phyloP scores from a whole-genome alignment of 1,140 invertebrate species.

The Matsumurasca onukii region DNA sequence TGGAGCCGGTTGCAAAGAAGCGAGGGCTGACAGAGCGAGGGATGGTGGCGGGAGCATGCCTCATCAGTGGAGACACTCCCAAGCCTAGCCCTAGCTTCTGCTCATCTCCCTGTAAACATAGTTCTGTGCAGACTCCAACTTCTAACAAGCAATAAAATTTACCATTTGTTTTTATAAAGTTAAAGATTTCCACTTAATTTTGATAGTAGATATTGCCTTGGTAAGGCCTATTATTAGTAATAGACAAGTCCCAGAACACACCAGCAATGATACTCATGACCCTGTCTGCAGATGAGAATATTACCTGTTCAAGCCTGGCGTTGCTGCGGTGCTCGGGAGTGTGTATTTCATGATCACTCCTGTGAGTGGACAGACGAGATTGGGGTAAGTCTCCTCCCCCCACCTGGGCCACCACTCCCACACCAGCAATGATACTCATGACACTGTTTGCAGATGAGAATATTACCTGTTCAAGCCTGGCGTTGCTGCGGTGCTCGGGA shows the following conservation, averaged over 20 bases:
- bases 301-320: slow-evolving; percentile 27
- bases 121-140: too few species aligned
- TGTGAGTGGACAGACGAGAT: slow-evolving; percentile 51
- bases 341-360: slow-evolving; percentile 62
- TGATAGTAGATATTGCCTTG: too few species aligned
- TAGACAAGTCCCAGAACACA: background rate
- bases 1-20: background rate
- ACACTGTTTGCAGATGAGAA: too few species aligned
- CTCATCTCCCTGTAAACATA: slow-evolving; percentile 14
- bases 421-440: slow-evolving; percentile 49
- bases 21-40: slow-evolving; percentile 31
- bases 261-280: background rate
- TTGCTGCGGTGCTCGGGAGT: slow-evolving; percentile 50
- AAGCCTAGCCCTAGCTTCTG: slow-evolving; percentile 1
- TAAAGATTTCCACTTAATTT: too few species aligned
- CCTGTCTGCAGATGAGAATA: too few species aligned
- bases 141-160: too few species aligned
- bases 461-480: slow-evolving; percentile 25
- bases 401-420: slow-evolving; percentile 17
- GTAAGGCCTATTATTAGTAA: too few species aligned
- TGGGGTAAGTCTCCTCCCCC: slow-evolving; percentile 26
- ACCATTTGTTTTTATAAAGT: too few species aligned
- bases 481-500: slow-evolving; percentile 47
- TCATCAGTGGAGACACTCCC: slow-evolving; percentile 6
- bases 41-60: background rate